Conservation (phyloP, 2,888 invertebrate genomes). For the Drosophila macrospina region DNA sequence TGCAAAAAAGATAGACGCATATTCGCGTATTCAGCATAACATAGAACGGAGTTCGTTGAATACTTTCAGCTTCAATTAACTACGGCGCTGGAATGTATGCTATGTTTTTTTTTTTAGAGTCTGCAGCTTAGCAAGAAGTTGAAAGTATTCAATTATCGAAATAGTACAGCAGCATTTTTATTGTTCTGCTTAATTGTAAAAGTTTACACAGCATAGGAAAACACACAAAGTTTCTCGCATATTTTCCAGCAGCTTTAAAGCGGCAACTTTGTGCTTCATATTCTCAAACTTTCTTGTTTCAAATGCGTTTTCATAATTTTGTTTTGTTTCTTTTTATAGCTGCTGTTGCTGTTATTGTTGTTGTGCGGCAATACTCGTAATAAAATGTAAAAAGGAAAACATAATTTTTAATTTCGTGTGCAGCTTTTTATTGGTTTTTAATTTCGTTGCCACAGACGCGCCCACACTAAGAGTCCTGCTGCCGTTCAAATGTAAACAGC, state of each 20-base stretch:
- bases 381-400: constrained; percentile 70
- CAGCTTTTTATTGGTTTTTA: constrained; percentile 81
- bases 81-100: constrained; percentile 45
- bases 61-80: constrained; percentile 54
- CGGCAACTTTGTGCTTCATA: constrained; percentile 41
- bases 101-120: constrained; percentile 37
- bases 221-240: constrained; percentile 28
- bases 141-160: constrained; percentile 75
- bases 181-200: constrained; percentile 76
- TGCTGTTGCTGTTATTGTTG: constrained; percentile 53
- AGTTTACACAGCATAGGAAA: constrained; percentile 55
- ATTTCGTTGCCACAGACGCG: constrained; percentile 68
- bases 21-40: neutral
- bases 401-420: constrained; percentile 81
- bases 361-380: constrained; percentile 36
- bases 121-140: constrained; percentile 32
- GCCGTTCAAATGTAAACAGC: constrained; percentile 71
- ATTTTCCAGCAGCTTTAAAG: constrained; percentile 49
- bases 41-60: neutral
- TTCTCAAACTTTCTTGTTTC: constrained; percentile 35
- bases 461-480: constrained; percentile 23
- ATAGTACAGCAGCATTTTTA: constrained; percentile 64
- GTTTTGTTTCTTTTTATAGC: constrained; percentile 41
- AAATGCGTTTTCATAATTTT: constrained; percentile 52
- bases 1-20: constrained; percentile 17